Evolutionary conservation across 2,888 invertebrate genomes (phyloP).

Genomic region (Melinopterus prodromus): DNA sequence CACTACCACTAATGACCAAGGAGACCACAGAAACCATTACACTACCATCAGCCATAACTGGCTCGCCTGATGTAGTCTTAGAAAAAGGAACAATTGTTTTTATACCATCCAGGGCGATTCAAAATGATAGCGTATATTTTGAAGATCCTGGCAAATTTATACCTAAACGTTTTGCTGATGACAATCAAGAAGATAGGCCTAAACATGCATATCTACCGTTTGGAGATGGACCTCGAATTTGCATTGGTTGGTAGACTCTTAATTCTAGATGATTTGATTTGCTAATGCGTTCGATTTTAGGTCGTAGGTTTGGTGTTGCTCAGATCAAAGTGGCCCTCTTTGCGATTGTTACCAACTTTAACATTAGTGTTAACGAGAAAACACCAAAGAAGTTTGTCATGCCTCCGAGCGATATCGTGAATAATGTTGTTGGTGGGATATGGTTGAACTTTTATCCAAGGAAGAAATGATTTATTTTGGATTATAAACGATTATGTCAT

Average conservation of each 20-base stretch:
- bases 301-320: constrained; percentile 46
- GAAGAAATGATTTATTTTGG: neutral
- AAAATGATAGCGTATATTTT: constrained; percentile 55
- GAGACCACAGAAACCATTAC: constrained; percentile 46
- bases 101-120: constrained; percentile 53
- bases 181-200: constrained; percentile 45
- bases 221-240: constrained; percentile 52
- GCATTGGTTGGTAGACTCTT: constrained; percentile 49
- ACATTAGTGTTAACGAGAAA: constrained; percentile 48
- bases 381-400: constrained; percentile 46
- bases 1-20: constrained; percentile 38
- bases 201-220: constrained; percentile 49
- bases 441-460: constrained; percentile 47
- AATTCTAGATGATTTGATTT: constrained; percentile 12
- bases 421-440: constrained; percentile 49
- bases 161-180: constrained; percentile 56
- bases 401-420: constrained; percentile 45
- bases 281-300: constrained; percentile 43
- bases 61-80: constrained; percentile 44
- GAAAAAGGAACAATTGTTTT: constrained; percentile 51
- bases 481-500: neutral
- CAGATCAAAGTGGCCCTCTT: constrained; percentile 57
- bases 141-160: constrained; percentile 57
- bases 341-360: constrained; percentile 52
- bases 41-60: constrained; percentile 41